Conservation (phyloP, 2,113 vertebrate species). For the Lonchura striata region DNA sequence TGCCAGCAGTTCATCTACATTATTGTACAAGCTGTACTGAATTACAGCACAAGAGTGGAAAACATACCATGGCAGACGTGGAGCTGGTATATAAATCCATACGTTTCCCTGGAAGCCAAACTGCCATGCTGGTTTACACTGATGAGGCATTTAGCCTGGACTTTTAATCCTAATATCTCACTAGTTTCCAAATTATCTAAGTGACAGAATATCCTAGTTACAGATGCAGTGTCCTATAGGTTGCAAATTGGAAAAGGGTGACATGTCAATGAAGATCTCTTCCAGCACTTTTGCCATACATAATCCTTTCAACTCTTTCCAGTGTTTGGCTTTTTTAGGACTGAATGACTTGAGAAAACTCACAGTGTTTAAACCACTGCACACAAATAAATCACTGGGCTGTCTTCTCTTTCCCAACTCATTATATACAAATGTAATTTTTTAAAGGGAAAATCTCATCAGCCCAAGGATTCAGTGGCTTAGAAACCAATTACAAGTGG, state of each 20-base stretch:
- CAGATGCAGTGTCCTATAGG: not conserved
- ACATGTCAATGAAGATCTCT: not conserved
- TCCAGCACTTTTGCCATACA: not conserved
- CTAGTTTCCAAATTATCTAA: not conserved
- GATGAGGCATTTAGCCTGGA: not conserved
- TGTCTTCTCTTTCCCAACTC: not conserved
- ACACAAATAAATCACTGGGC: not conserved
- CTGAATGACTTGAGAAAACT: not conserved
- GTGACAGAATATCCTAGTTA: not conserved
- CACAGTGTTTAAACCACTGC: not conserved
- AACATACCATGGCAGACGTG: not conserved
- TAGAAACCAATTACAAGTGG: not conserved
- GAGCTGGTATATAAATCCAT: not conserved
- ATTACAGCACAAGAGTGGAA: conserved; percentile 1
- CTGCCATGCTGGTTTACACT: not conserved
- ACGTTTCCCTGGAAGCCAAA: not conserved
- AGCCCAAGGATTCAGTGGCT: not conserved
- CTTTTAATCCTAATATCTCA: not conserved
- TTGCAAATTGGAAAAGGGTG: not conserved
- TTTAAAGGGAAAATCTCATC: not conserved
- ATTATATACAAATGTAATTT: not conserved
- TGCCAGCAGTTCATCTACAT: conserved; percentile 12
- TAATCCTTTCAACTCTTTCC: not conserved
- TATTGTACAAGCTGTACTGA: not conserved
- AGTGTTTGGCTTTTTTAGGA: not conserved